Evolutionary conservation across 2,888 invertebrate species (phyloP).

Genomic region (Drosophila infuscata): DNA sequence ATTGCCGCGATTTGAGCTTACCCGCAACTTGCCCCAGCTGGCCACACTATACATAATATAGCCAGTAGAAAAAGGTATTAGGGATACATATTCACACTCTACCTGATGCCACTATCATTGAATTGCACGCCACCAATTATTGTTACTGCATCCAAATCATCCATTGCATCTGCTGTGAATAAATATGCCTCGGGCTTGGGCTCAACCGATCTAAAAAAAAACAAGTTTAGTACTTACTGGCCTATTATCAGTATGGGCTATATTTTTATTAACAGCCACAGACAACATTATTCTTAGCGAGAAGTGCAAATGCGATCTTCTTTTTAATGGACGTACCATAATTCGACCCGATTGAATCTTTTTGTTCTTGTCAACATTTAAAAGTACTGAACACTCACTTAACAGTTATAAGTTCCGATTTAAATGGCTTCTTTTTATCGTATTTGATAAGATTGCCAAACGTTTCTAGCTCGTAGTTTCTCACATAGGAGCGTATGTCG

Average conservation of each 20-base stretch:
- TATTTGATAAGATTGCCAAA: constrained; percentile 77
- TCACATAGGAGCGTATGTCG: constrained; percentile 54
- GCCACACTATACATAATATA: constrained; percentile 35
- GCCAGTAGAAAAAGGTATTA: background rate
- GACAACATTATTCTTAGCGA: too few relatives aligned
- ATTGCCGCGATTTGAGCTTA: constrained; percentile 41
- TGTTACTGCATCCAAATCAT: constrained; percentile 47
- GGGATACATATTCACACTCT: background rate
- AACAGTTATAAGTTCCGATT: constrained; percentile 38
- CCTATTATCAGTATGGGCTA: background rate
- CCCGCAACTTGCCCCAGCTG: constrained; percentile 45
- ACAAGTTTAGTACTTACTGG: background rate
- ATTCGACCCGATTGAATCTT: too few relatives aligned
- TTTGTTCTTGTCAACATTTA: background rate
- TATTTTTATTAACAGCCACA: too few relatives aligned
- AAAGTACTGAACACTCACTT: constrained; percentile 42
- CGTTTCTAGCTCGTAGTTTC: constrained; percentile 70
- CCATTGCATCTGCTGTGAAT: constrained; percentile 56
- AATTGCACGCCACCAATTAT: constrained; percentile 59
- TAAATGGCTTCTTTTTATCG: background rate
- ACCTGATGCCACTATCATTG: constrained; percentile 57
- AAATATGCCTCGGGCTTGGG: constrained; percentile 41
- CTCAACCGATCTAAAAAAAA: constrained; percentile 45
- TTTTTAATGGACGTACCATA: too few relatives aligned
- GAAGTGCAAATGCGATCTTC: too few relatives aligned